These are phyloP conservation scores for Cydia splendana DNA, from an alignment of 1,140 invertebrate species.

Conservation along the genomic window DNA sequence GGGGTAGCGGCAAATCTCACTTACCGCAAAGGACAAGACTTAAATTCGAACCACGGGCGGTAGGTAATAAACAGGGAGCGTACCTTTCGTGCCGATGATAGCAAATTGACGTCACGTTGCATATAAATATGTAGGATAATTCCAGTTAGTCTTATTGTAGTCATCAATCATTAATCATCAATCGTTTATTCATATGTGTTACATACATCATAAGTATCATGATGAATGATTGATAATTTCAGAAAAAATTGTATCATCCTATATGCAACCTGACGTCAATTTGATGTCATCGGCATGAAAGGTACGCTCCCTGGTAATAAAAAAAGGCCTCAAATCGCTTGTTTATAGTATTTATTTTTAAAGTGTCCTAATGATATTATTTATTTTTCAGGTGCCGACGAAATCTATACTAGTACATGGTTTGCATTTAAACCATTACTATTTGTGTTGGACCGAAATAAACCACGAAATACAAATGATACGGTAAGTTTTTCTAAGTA, in stretches of 20 bases:
- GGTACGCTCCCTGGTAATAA: background rate
- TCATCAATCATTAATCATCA: no score
- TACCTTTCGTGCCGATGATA: no score
- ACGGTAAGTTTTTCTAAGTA: slow-evolving; percentile 18
- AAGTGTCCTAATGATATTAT: no score
- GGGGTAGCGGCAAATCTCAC: no score
- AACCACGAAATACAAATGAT: background rate
- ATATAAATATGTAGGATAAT: no score
- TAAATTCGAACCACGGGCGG: no score
- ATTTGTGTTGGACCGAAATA: background rate
- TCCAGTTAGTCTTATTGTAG: no score
- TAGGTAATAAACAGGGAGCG: no score
- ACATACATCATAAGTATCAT: background rate
- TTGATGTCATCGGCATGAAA: no score
- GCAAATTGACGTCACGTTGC: no score
- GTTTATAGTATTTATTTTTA: background rate
- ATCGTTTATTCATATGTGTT: background rate
- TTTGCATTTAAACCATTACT: background rate
- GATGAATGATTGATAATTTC: no score
- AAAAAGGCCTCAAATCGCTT: background rate
- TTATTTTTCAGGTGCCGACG: background rate
- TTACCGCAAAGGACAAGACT: no score
- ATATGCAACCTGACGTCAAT: background rate
- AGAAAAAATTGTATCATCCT: background rate
- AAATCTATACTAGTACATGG: background rate